A percentile compares a stretch with the other conserved stretches of the same genome.
Conservation (phyloP, 1,140 invertebrate species). For the Tetragonula clypearis region DNA sequence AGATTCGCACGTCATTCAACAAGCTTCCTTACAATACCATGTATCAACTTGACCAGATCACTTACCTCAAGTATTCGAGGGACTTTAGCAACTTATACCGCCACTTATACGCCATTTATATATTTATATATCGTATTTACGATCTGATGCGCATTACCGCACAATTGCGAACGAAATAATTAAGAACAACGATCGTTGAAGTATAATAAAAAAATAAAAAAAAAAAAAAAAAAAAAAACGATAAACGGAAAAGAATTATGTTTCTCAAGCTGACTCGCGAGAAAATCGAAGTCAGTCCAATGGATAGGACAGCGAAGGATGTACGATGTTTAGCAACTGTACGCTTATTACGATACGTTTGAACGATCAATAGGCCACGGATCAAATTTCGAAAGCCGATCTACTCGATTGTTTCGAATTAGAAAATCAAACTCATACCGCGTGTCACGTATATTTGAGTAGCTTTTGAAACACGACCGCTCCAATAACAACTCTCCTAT, state of each 20-base stretch:
- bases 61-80: slow-evolving; percentile 23
- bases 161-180: not conserved
- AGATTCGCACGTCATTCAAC: not conserved
- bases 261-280: not conserved
- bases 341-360: too few relatives aligned
- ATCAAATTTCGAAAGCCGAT: slow-evolving; percentile 42
- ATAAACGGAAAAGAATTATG: not conserved
- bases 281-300: not conserved
- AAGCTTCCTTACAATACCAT: not conserved
- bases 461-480: slow-evolving; percentile 17
- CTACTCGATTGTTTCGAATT: slow-evolving; percentile 12
- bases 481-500: slow-evolving; percentile 13
- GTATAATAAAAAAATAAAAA: too few relatives aligned
- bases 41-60: not conserved
- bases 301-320: not conserved
- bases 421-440: slow-evolving; percentile 9
- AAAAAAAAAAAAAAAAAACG: too few relatives aligned
- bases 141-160: not conserved
- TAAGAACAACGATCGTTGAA: not conserved
- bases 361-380: slow-evolving; percentile 7
- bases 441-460: not conserved
- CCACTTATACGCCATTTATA: not conserved
- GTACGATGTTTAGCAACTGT: not conserved
- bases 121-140: not conserved
- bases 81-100: slow-evolving; percentile 17